phyloP scores from a whole-genome alignment of 2,888 invertebrate genomes.

The Tipula confusa region DNA sequence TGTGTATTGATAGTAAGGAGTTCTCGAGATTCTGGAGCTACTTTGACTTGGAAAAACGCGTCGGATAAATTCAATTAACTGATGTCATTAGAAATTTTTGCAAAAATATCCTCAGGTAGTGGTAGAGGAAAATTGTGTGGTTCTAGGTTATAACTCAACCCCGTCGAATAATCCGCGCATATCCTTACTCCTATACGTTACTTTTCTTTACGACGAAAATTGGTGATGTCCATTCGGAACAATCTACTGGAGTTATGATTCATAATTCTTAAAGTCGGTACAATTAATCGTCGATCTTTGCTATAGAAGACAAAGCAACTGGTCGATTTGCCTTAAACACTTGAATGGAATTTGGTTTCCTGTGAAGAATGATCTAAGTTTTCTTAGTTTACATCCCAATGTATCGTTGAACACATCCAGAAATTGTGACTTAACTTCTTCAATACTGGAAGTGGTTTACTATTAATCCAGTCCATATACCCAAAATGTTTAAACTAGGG shows the following conservation, averaged over 20 bases:
- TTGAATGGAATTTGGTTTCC: conserved; percentile 30
- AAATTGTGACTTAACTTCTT: conserved; percentile 34
- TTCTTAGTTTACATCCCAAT: conserved; percentile 35
- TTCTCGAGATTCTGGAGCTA: conserved; percentile 36
- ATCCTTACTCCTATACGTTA: conserved; percentile 36
- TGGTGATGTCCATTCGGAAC: conserved; percentile 37
- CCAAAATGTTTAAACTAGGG: conserved; percentile 1
- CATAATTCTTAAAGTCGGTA: conserved; percentile 33
- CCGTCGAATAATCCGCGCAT: conserved; percentile 37
- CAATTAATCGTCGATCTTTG: conserved; percentile 32
- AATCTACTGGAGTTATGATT: conserved; percentile 36
- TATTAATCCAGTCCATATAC: conserved; percentile 30
- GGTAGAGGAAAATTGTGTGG: too few species aligned
- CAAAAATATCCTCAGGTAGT: too few species aligned
- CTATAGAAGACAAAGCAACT: conserved; percentile 34
- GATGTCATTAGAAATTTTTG: conserved; percentile 34
- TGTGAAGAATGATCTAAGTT: not conserved
- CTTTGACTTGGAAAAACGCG: conserved; percentile 37
- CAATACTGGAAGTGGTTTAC: not conserved
- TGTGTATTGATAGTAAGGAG: conserved; percentile 36
- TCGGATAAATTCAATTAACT: too few species aligned
- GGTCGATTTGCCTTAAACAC: conserved; percentile 37
- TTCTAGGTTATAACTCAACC: conserved; percentile 36
- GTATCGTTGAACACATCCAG: conserved; percentile 35
- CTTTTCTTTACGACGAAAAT: conserved; percentile 36